Conservation (phyloP, 2,888 invertebrate genomes). For the Tuberolachnus salignus region DNA sequence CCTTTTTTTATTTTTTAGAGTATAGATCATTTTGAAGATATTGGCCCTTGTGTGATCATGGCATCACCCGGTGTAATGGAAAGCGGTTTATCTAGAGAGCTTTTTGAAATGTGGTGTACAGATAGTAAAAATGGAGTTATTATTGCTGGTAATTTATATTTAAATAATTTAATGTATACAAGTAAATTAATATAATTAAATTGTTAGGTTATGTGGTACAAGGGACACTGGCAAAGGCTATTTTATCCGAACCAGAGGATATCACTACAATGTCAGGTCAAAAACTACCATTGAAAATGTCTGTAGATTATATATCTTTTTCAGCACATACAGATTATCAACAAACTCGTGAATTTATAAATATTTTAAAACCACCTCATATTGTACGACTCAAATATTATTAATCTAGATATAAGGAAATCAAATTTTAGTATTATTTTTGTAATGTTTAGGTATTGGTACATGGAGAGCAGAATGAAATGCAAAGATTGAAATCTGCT, state of each 20-base stretch:
- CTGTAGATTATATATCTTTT: conserved; percentile 98
- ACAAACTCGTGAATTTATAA: conserved; percentile 96
- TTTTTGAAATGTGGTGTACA: conserved; percentile 99
- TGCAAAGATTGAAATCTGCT: conserved; percentile 94
- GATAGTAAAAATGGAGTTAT: conserved; percentile 98
- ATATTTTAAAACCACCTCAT: conserved; percentile 92
- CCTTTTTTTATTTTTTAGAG: no score
- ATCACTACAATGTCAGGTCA: conserved; percentile 94
- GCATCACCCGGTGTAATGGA: conserved; percentile 99
- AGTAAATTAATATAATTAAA: conserved; percentile 6
- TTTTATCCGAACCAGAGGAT: conserved; percentile 97
- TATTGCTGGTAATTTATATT: conserved; percentile 76
- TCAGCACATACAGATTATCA: conserved; percentile 98
- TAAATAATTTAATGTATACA: background rate
- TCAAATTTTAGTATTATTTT: background rate
- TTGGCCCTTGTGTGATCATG: conserved; percentile 99
- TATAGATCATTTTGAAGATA: conserved; percentile 99
- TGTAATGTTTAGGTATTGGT: conserved; percentile 75
- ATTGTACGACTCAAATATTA: conserved; percentile 69
- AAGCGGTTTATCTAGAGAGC: conserved; percentile 92
- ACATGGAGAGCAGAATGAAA: conserved; percentile 99
- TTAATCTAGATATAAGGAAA: background rate
- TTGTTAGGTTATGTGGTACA: conserved; percentile 58
- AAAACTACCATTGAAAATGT: conserved; percentile 94
- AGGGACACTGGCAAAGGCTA: conserved; percentile 85